These are phyloP conservation scores for Tauraco hartlaubi DNA, from an alignment of 2,797 vertebrate species.

Conservation along the genomic window DNA sequence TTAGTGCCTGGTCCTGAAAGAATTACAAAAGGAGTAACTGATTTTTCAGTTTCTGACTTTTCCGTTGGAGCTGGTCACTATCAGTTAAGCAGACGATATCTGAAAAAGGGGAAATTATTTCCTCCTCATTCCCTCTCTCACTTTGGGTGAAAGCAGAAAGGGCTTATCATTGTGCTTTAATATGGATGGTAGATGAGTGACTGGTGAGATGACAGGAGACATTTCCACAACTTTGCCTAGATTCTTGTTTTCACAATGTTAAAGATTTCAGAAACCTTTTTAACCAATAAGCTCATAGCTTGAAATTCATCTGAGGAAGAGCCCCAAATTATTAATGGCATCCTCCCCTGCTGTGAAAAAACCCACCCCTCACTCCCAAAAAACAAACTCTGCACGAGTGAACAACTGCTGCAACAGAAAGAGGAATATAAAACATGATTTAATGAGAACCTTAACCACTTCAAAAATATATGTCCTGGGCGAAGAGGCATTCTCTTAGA, in stretches of 20 bases:
- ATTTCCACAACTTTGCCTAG: background rate
- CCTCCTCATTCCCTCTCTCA: background rate
- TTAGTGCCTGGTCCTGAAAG: background rate
- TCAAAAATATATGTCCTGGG: background rate
- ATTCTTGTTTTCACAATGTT: background rate
- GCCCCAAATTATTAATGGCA: background rate
- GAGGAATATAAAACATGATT: background rate
- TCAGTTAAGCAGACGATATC: background rate
- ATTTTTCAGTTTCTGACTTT: background rate
- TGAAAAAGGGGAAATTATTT: background rate
- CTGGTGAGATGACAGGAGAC: background rate
- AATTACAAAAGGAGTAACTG: background rate
- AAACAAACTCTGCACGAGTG: background rate
- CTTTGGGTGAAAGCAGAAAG: background rate
- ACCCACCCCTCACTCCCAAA: fast-evolving
- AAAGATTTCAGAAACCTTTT: background rate
- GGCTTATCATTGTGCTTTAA: background rate
- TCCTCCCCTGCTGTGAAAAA: background rate
- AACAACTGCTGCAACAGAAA: background rate
- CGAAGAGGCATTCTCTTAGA: background rate
- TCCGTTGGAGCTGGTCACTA: background rate
- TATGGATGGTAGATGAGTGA: background rate
- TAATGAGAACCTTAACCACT: background rate
- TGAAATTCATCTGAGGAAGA: background rate
- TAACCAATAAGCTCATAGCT: background rate